A percentile compares a stretch with the other conserved stretches of the same genome.
phyloP scores from a whole-genome alignment of 2,797 vertebrate species.

The Thripadectes ignobilis region DNA sequence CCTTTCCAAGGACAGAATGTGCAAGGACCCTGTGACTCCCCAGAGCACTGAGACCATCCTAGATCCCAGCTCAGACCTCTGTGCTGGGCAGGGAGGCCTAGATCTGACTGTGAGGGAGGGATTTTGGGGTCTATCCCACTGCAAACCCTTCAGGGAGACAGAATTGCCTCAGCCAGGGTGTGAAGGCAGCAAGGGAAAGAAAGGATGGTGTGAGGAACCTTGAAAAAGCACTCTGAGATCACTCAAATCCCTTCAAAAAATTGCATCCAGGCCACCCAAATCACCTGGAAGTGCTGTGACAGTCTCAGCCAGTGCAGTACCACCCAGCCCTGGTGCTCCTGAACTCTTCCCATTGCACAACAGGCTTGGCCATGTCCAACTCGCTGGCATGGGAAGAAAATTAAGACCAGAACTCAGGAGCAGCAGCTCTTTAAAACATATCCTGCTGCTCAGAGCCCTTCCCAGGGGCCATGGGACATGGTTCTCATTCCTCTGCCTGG shows the following conservation, averaged over 20 bases:
- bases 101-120: background rate
- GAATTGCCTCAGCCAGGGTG: background rate
- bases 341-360: background rate
- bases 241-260: background rate
- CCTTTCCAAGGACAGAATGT: background rate
- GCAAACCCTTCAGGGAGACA: background rate
- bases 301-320: background rate
- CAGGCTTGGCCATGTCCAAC: rapidly evolving
- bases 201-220: background rate
- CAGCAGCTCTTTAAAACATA: constrained; percentile 12
- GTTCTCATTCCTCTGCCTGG: constrained; percentile 47
- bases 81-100: background rate
- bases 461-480: background rate
- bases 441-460: constrained; percentile 3
- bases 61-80: background rate
- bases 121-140: background rate
- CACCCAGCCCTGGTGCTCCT: background rate
- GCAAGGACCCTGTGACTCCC: background rate
- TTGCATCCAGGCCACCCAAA: background rate
- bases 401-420: constrained; percentile 32
- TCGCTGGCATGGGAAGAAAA: background rate
- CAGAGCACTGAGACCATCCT: background rate
- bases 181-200: background rate
- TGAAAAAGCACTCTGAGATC: too few relatives aligned
- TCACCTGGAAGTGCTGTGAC: background rate